phyloP scores from a whole-genome alignment of 2,113 vertebrate genomes.

The Nycticebus coucang region DNA sequence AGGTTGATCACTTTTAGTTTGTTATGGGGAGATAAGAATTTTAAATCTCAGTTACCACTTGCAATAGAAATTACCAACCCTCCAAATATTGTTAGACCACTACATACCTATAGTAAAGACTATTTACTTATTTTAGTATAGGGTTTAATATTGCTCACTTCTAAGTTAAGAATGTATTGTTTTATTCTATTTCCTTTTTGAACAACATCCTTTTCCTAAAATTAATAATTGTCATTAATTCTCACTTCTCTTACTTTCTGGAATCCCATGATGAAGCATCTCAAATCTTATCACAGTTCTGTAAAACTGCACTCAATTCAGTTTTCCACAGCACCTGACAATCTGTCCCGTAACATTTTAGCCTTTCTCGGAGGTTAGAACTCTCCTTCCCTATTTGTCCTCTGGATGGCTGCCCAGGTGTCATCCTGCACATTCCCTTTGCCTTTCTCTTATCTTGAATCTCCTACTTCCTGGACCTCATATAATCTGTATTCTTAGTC shows the following conservation, averaged over 20 bases:
- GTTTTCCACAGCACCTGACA: not conserved
- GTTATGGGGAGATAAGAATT: constrained; percentile 21
- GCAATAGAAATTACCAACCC: not conserved
- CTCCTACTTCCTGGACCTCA: not conserved
- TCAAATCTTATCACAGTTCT: not conserved
- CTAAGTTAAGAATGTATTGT: not conserved
- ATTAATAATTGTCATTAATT: not conserved
- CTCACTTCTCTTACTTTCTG: not conserved
- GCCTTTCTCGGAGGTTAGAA: not conserved
- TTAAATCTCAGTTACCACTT: not conserved
- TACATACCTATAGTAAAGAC: not conserved
- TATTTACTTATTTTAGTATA: not conserved
- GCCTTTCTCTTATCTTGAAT: not conserved
- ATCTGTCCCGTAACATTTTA: not conserved
- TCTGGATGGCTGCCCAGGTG: not conserved
- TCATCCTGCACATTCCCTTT: not conserved
- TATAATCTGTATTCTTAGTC: not conserved
- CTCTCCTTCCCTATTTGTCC: not conserved
- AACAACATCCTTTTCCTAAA: constrained; percentile 26
- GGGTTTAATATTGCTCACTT: not conserved
- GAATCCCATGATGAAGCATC: not conserved
- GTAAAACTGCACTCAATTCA: not conserved
- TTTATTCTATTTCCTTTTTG: constrained; percentile 25
- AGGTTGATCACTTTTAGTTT: constrained; percentile 42
- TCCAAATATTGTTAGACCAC: not conserved